These are phyloP conservation scores for Beris morrisii DNA, from an alignment of 2,888 invertebrate species.

Conservation along the genomic window DNA sequence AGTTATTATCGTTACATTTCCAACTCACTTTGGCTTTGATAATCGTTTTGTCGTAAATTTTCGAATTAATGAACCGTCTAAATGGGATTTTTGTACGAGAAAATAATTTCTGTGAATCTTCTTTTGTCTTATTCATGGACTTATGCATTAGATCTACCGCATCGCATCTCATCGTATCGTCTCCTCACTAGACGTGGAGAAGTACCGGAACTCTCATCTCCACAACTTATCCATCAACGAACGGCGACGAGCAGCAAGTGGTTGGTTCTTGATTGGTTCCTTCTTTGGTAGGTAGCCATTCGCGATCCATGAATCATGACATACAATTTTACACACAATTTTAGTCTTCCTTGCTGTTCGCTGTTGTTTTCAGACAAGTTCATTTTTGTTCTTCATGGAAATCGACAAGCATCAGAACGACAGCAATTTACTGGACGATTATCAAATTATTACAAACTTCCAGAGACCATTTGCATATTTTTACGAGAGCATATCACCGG, in stretches of 20 bases:
- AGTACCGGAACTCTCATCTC: constrained; percentile 35
- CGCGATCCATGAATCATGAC: constrained; percentile 18
- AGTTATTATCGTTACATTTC: background rate
- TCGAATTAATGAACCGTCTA: constrained; percentile 31
- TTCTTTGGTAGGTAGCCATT: constrained; percentile 21
- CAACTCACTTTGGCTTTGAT: background rate
- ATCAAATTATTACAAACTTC: constrained; percentile 19
- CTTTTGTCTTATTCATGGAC: constrained; percentile 28
- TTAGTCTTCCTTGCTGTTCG: constrained; percentile 8
- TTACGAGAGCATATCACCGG: constrained; percentile 1
- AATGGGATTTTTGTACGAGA: constrained; percentile 34
- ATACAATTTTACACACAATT: constrained; percentile 17
- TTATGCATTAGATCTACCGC: constrained; percentile 36
- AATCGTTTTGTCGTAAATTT: background rate
- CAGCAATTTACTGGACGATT: constrained; percentile 17
- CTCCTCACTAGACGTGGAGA: background rate
- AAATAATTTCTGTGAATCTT: constrained; percentile 30
- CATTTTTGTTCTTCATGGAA: background rate
- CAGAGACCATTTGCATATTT: constrained; percentile 8
- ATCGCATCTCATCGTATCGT: constrained; percentile 23
- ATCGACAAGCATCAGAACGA: background rate
- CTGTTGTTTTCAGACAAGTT: no score
- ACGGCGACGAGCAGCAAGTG: background rate
- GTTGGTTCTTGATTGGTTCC: constrained; percentile 16
- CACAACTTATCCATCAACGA: constrained; percentile 18